Evolutionary conservation across 1,140 invertebrate genomes (phyloP).

Genomic region (Lysiphlebus fabarum): DNA sequence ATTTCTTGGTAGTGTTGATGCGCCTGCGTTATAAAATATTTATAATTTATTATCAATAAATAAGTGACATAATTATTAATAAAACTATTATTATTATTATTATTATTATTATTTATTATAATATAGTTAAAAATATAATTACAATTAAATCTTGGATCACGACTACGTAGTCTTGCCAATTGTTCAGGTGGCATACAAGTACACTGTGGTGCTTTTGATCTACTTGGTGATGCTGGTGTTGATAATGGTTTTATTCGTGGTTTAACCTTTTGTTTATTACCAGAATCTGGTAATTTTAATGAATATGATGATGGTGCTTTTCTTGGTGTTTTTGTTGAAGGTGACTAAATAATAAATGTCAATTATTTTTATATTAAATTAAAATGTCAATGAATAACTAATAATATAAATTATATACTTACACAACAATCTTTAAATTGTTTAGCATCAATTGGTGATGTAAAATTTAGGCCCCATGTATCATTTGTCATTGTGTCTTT

Average conservation of each 20-base stretch:
- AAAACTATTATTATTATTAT: constrained; percentile 3
- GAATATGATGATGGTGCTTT: constrained; percentile 96
- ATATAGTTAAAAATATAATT: constrained; percentile 31
- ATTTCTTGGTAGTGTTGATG: constrained; percentile 78
- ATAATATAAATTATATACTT: constrained; percentile 64
- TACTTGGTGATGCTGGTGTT: constrained; percentile 89
- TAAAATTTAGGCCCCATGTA: constrained; percentile 98
- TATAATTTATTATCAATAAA: constrained; percentile 16
- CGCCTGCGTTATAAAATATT: constrained; percentile 58
- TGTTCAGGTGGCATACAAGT: constrained; percentile 94
- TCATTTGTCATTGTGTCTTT: constrained; percentile 94
- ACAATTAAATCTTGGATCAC: constrained; percentile 76
- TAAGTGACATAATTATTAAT: constrained; percentile 9
- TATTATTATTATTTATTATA: not conserved
- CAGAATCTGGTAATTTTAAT: constrained; percentile 79
- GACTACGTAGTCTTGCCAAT: constrained; percentile 76
- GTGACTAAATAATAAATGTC: constrained; percentile 70
- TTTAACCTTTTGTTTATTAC: constrained; percentile 81
- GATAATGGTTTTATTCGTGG: constrained; percentile 82
- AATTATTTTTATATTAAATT: constrained; percentile 18
- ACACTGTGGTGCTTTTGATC: constrained; percentile 85
- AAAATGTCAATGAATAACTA: not conserved
- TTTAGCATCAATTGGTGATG: constrained; percentile 93
- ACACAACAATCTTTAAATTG: constrained; percentile 96
- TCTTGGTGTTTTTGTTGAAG: constrained; percentile 94